phyloP scores from a whole-genome alignment of 2,888 invertebrate genomes.

The Petrophora chlorosata region DNA sequence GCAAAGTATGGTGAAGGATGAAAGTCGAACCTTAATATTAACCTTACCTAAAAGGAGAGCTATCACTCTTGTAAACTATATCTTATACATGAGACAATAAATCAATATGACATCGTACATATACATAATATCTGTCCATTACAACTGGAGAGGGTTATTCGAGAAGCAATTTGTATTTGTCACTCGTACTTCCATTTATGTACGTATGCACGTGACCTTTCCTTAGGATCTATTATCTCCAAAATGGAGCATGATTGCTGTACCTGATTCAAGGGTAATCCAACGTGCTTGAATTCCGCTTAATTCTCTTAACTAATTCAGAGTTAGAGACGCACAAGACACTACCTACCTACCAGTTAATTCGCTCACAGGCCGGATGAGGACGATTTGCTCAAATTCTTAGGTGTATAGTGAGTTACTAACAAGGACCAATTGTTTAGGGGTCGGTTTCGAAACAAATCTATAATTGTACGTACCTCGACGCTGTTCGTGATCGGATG shows the following conservation, averaged over 20 bases:
- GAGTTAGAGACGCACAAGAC: conserved; percentile 64
- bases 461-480: conserved; percentile 79
- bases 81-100: no score
- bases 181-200: conserved; percentile 23
- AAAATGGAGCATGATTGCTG: conserved; percentile 23
- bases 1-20: no score
- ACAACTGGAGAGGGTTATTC: conserved; percentile 32
- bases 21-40: no score
- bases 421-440: conserved; percentile 58
- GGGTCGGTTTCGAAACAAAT: conserved; percentile 56
- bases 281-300: conserved; percentile 66
- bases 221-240: conserved; percentile 27
- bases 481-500: conserved; percentile 88
- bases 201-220: conserved; percentile 26
- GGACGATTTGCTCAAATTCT: conserved; percentile 81
- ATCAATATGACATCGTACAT: no score
- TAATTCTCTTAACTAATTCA: conserved; percentile 76
- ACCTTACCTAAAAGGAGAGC: no score
- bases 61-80: conserved; percentile 15
- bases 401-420: conserved; percentile 66
- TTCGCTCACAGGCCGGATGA: conserved; percentile 78
- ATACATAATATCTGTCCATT: conserved; percentile 5
- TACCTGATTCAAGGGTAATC: conserved; percentile 47
- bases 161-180: conserved; percentile 41
- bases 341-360: conserved; percentile 67